phyloP scores from a whole-genome alignment of 2,888 invertebrate genomes.

The Erannis defoliaria region DNA sequence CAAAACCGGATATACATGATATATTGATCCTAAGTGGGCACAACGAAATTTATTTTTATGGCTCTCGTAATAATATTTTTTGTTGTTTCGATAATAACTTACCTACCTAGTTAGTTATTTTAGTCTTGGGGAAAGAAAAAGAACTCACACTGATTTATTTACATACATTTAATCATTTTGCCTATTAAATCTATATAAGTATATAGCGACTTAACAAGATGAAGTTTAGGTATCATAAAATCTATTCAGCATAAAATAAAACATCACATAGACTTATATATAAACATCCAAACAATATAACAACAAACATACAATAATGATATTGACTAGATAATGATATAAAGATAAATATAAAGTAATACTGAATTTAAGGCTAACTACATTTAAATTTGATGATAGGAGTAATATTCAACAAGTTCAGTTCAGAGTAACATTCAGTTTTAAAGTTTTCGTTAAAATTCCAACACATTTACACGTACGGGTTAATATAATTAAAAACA shows the following conservation, averaged over 20 bases:
- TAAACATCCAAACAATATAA: constrained; percentile 35
- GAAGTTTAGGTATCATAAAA: constrained; percentile 52
- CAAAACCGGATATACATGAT: constrained; percentile 50
- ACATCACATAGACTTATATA: constrained; percentile 34
- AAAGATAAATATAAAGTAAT: constrained; percentile 12
- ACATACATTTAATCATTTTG: constrained; percentile 74
- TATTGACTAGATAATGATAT: not conserved
- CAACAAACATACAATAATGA: constrained; percentile 13
- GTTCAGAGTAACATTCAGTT: no score
- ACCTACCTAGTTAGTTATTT: not conserved
- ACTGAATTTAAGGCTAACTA: constrained; percentile 25
- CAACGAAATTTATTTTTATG: no score
- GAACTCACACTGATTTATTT: constrained; percentile 61
- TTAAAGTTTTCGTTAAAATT: not conserved
- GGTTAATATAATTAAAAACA: not conserved
- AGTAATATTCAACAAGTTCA: no score
- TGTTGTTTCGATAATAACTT: not conserved
- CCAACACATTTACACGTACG: constrained; percentile 8
- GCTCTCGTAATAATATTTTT: no score
- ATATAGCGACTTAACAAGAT: constrained; percentile 67
- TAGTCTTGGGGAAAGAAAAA: constrained; percentile 33
- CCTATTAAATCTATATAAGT: constrained; percentile 67
- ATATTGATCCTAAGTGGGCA: constrained; percentile 42
- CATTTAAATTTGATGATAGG: constrained; percentile 1
- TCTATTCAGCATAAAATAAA: constrained; percentile 47